These are phyloP conservation scores for Eupithecia insigniata DNA, from an alignment of 2,888 invertebrate genomes.

Conservation along the genomic window DNA sequence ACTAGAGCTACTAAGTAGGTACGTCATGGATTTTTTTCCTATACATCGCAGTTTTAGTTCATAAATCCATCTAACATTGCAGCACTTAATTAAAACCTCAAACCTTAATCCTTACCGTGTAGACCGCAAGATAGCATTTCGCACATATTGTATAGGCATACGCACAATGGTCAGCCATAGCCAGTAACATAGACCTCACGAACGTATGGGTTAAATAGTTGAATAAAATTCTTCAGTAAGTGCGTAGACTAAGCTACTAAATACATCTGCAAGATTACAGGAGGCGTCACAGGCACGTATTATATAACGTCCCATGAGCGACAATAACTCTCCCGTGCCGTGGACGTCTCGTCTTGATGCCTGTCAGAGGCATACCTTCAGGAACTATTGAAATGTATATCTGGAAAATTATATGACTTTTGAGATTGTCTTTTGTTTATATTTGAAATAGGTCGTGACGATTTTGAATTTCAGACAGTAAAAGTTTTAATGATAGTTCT, in stretches of 20 bases:
- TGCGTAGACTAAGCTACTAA: neutral
- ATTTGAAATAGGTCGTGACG: neutral
- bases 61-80: no score
- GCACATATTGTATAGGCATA: no score
- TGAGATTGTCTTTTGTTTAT: neutral
- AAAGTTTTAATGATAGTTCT: no score
- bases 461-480: neutral
- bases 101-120: no score
- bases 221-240: neutral
- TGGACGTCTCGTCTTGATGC: constrained; percentile 27
- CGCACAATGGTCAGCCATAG: no score
- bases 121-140: no score
- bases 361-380: constrained; percentile 7
- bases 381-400: neutral
- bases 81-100: no score
- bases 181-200: no score
- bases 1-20: no score
- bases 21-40: no score
- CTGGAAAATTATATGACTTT: neutral
- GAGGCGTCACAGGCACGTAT: constrained; percentile 40
- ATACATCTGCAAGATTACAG: constrained; percentile 17
- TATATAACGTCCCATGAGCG: constrained; percentile 46
- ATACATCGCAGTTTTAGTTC: no score
- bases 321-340: constrained; percentile 53
- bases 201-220: neutral